Evolutionary conservation across 1,140 invertebrate genomes (phyloP).

Genomic region (Drosophila setifemur): DNA sequence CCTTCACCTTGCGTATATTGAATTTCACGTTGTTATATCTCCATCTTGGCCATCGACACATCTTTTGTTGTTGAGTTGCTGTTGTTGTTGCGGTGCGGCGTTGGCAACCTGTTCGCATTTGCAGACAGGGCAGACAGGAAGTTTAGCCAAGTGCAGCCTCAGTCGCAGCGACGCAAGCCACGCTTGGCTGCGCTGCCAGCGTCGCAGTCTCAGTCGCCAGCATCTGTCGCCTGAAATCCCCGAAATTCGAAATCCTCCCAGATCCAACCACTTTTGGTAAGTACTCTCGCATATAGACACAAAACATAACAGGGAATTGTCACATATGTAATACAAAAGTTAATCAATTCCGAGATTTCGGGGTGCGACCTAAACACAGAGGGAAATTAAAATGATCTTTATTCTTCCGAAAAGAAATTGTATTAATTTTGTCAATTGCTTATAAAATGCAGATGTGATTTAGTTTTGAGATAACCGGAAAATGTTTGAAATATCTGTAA

Average conservation of each 20-base stretch:
- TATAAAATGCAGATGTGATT: too few relatives aligned
- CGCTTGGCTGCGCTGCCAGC: slow-evolving; percentile 39
- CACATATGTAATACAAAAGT: slow-evolving; percentile 10
- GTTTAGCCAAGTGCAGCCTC: slow-evolving; percentile 65
- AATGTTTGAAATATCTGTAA: too few relatives aligned
- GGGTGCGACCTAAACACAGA: slow-evolving; percentile 11
- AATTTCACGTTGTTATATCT: slow-evolving; percentile 53
- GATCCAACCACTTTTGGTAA: too few relatives aligned
- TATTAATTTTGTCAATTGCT: too few relatives aligned
- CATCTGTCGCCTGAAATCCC: slow-evolving; percentile 38
- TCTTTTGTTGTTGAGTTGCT: too few relatives aligned
- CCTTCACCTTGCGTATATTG: slow-evolving; percentile 71
- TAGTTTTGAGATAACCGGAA: too few relatives aligned
- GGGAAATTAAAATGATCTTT: too few relatives aligned
- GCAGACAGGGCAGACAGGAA: slow-evolving; percentile 54
- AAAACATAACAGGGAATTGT: background rate
- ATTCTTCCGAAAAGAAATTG: background rate
- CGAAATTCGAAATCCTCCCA: slow-evolving; percentile 1
- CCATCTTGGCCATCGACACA: slow-evolving; percentile 26
- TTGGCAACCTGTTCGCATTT: slow-evolving; percentile 62
- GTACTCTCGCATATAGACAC: too few relatives aligned
- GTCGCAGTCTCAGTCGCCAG: slow-evolving; percentile 27
- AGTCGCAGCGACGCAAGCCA: slow-evolving; percentile 40
- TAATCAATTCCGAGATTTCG: slow-evolving; percentile 3
- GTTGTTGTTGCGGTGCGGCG: too few relatives aligned